phyloP scores from a whole-genome alignment of 2,888 invertebrate species.

The Macrostomum cliftonense region DNA sequence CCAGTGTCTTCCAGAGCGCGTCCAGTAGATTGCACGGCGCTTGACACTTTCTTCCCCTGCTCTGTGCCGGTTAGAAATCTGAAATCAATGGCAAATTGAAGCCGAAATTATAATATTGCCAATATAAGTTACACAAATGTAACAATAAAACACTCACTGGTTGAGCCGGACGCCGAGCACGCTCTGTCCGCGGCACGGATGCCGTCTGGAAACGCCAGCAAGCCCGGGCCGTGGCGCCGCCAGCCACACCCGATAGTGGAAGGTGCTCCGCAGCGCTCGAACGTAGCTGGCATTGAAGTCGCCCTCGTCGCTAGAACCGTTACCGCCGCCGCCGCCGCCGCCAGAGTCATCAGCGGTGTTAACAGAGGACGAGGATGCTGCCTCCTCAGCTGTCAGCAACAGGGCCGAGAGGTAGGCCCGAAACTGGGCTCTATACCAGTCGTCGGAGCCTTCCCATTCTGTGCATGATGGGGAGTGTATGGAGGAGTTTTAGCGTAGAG shows the following conservation, averaged over 20 bases:
- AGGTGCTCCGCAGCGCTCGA: conserved; percentile 62
- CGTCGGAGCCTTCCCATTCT: conserved; percentile 77
- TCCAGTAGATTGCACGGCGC: conserved; percentile 73
- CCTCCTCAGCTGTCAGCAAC: conserved; percentile 12
- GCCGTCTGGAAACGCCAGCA: conserved; percentile 44
- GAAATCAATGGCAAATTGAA: too few relatives aligned
- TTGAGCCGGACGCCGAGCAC: too few relatives aligned
- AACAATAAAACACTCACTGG: too few relatives aligned
- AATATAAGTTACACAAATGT: not conserved
- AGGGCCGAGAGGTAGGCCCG: conserved; percentile 35
- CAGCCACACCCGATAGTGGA: conserved; percentile 70
- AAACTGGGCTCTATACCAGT: conserved; percentile 87
- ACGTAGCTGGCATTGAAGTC: conserved; percentile 71
- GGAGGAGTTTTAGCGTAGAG: too few relatives aligned
- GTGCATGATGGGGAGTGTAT: too few relatives aligned
- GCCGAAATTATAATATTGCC: too few relatives aligned
- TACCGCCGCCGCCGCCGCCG: conserved; percentile 41
- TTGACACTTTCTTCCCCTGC: conserved; percentile 73
- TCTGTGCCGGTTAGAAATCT: conserved; percentile 74
- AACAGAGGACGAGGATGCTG: too few relatives aligned
- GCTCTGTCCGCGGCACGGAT: conserved; percentile 75
- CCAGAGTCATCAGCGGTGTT: too few relatives aligned
- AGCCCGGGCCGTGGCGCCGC: conserved; percentile 39
- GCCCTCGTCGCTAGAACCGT: conserved; percentile 38
- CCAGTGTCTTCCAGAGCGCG: conserved; percentile 64